A percentile compares a stretch with the other conserved stretches of the same genome.
Evolutionary conservation across 2,113 vertebrate genomes (phyloP).

Genomic region (Callopanchax toddi): DNA sequence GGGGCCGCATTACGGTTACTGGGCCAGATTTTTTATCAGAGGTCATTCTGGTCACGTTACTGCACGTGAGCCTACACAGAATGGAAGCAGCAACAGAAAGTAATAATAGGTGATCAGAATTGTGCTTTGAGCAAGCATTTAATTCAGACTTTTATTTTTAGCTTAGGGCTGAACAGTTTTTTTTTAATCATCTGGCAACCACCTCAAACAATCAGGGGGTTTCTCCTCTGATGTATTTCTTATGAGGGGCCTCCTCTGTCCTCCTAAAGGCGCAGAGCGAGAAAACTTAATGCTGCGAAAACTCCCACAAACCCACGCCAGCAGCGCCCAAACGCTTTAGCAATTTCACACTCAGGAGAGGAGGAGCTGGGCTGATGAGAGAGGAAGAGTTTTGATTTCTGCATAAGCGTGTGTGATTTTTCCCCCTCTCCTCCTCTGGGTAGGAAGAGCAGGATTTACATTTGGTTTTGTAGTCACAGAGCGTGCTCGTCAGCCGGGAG

Average conservation of each 20-base stretch:
- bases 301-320: constrained; percentile 53
- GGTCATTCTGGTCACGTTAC: constrained; percentile 4
- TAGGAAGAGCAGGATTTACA: constrained; percentile 48
- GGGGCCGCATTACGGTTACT: constrained; percentile 14
- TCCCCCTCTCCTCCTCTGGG: too few species aligned
- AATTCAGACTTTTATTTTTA: too few species aligned
- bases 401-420: constrained; percentile 4
- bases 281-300: constrained; percentile 38
- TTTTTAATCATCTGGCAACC: background rate
- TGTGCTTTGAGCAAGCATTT: background rate
- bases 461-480: constrained; percentile 58
- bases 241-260: constrained; percentile 31
- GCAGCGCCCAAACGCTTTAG: constrained; percentile 42
- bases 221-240: constrained; percentile 15
- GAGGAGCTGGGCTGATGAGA: constrained; percentile 34
- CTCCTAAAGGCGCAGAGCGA: constrained; percentile 46
- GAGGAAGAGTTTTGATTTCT: constrained; percentile 31
- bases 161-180: too few species aligned
- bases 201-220: constrained; percentile 7
- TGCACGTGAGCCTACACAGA: background rate
- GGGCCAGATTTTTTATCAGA: constrained; percentile 19
- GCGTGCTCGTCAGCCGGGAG: constrained; percentile 37
- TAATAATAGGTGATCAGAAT: background rate
- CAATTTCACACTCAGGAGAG: constrained; percentile 54
- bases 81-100: background rate